Evolutionary conservation across 2,113 vertebrate species (phyloP).

Genomic region (Corydoras maculifer): DNA sequence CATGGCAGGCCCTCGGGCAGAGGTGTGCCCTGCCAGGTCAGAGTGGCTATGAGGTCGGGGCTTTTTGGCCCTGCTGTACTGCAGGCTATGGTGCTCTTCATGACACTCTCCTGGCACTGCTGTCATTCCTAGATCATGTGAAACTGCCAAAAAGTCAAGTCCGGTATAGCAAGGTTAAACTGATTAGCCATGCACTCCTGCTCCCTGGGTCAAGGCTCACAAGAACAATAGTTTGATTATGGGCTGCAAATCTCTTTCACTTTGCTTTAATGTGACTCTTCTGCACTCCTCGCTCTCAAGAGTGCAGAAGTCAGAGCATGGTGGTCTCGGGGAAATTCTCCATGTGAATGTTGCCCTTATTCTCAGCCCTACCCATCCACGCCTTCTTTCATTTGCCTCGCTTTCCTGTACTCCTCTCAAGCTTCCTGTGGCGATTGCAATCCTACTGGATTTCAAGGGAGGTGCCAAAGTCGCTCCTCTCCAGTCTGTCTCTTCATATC

Average conservation of each 20-base stretch:
- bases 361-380: slow-evolving; percentile 32
- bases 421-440: slow-evolving; percentile 56
- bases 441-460: slow-evolving; percentile 35
- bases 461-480: slow-evolving; percentile 39
- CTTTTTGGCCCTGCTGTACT: slow-evolving; percentile 62
- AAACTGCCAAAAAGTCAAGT: slow-evolving; percentile 55
- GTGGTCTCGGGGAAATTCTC: slow-evolving; percentile 55
- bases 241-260: slow-evolving; percentile 59
- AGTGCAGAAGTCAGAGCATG: slow-evolving; percentile 55
- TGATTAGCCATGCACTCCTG: slow-evolving; percentile 71
- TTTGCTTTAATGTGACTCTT: slow-evolving; percentile 51
- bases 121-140: slow-evolving; percentile 66
- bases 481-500: slow-evolving; percentile 56
- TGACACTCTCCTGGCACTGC: slow-evolving; percentile 54
- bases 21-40: slow-evolving; percentile 64
- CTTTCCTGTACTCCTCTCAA: slow-evolving; percentile 30
- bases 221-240: slow-evolving; percentile 70
- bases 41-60: slow-evolving; percentile 61
- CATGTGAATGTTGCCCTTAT: slow-evolving; percentile 48
- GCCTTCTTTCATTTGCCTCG: background rate
- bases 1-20: slow-evolving; percentile 63
- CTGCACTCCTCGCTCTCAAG: slow-evolving; percentile 14
- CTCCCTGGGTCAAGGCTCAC: slow-evolving; percentile 60
- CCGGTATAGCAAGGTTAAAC: slow-evolving; percentile 62
- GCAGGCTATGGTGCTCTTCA: slow-evolving; percentile 48